Base-by-base conservation (phyloP, 2,797 vertebrate species). In the Anabacerthia variegaticeps region DNA sequence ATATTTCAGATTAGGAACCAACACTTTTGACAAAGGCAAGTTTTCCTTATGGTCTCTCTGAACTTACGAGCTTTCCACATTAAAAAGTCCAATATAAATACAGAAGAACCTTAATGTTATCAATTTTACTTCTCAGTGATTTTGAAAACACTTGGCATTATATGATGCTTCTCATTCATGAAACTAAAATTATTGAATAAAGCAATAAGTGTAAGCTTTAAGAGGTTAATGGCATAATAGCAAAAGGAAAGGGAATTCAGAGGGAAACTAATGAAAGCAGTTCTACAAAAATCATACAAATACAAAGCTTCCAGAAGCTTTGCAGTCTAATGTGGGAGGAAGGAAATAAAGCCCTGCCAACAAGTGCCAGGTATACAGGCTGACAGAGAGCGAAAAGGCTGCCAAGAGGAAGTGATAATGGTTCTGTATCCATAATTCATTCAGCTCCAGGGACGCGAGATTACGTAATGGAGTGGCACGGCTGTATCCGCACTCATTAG, bases 341-440 rank as follows among this genome's bases (percentile, higher is more conserved):
- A 78, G 56, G 52, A 93, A 93, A 66, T 52, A 69, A 89, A 84
- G 28, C 67, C 32, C 7, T 95, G 65, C 85, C 83, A 88, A 68
- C 74, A 75, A 88, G 37, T 83, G 67, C 30, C 79, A 95, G 87
- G 75, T 91, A 86, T 36, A 65, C 20, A 68, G 34, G 27, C 36
- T 8, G 37, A 86, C 28, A 88, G 52, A 83, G 86, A 89, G 71
- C 26, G 69, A 75, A 86, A 80, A 88, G 6, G 44, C 41, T 93
- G 87, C 66, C 88, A 80, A 46, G 81, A 88, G 81, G 65, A 73
- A 91, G 82, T 34, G 82, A 87, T 94, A 94, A 92, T 95, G 82
- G 80, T 19, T 92, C 66, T 79, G 51, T 59, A 93, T 94, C 54
- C 68, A 95, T 95, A 88, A 94, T 94, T 93, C 74, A 95, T 94